Evolutionary conservation across 2,113 vertebrate genomes (phyloP), one percentile per base, ranked within the genome.

Genomic region (Emydura subglobosa): DNA sequence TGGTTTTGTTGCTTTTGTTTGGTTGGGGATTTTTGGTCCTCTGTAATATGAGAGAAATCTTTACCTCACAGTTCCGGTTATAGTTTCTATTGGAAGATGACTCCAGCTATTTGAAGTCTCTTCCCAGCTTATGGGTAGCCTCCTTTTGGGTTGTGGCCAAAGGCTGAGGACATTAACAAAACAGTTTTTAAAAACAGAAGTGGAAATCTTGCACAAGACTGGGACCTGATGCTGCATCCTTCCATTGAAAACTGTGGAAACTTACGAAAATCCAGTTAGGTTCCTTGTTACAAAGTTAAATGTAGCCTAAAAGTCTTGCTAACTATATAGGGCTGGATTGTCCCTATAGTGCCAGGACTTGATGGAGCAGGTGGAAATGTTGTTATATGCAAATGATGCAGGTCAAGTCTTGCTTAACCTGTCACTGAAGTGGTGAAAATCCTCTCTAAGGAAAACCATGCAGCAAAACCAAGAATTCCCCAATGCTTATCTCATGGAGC

Each of bases 261-360:
- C 79, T 50, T 29, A 68, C 80, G 79, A 81, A 68, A 86, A 86
- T 34, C 0, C 0, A 53, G 79, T 6, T 21, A n/a, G 59, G 59
- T 25, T 91, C 31, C 53, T 59, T 2, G n/a, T 29, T 3, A 29
- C 2, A 55, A 3, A 83, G 78, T 89, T 72, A 49, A 7, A 31
- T 57, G 29, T 0, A 1, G 7, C 1, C 89, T 76, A 31, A 53
- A 50, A 87, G 44, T 25, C 10, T 9, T 72, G 10, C 31, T 72
- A 31, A 61, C 1, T 0, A 11, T 21, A 24, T 21, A n/a, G 10
- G 9, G 50, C 31, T 50, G 6, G 10, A 39, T 27, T 80, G 10
- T 72, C 24, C 16, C 0, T 39, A 11, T 57, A 7, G 4, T 0
- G 2, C 14, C 12, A 21, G 4, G 0, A 0, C 29, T 95, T 61